Base-by-base conservation (phyloP, 2,888 invertebrate genomes). In the Pogonocherus hispidulus region DNA sequence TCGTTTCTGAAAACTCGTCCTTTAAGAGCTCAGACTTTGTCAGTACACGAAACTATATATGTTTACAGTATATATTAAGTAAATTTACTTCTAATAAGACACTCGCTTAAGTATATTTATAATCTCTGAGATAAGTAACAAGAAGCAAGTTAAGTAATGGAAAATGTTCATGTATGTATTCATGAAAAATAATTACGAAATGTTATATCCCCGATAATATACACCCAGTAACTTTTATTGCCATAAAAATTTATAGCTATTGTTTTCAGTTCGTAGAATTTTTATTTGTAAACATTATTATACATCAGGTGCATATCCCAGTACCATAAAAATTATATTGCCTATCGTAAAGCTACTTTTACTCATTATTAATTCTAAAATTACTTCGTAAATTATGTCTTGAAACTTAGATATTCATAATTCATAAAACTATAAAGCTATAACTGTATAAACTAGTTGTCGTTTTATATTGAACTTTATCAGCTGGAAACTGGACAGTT, bases 301-400 rank as follows among this genome's bases (percentile, higher is more conserved):
- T 14, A 41, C 41, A 41, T 16, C 41, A 41, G 41, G 41, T 41
- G 41, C 41, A 41, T 41, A 16, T 41, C 11, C 14, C 46, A 2
- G 16, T 59, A 19, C 27, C 59, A 47, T 59, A 59, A 59, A 47
- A 59, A 23, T 59, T 11, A 49, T 44, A 57, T 19, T 47, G 35
- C 35, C 23, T 6, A 19, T 59, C 47, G 27, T 59, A 59, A 59
- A 59, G 9, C 18, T 59, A 49, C 18, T 59, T 59, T 59, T 23
- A 27, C 27, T 47, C 49, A 32, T 27, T 47, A 59, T 20, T 59
- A 49, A 49, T 59, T 32, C 20, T 32, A 18, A 32, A 20, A 19
- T 46, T 27, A 47, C 20, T 23, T 18, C 19, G 16, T 59, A 59
- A 49, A 49, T 59, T 59, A 47, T 47, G 47, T 14, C 59, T 46